Evolutionary conservation across 2,797 vertebrate species (phyloP).

Genomic region (Myripristis jacobus): DNA sequence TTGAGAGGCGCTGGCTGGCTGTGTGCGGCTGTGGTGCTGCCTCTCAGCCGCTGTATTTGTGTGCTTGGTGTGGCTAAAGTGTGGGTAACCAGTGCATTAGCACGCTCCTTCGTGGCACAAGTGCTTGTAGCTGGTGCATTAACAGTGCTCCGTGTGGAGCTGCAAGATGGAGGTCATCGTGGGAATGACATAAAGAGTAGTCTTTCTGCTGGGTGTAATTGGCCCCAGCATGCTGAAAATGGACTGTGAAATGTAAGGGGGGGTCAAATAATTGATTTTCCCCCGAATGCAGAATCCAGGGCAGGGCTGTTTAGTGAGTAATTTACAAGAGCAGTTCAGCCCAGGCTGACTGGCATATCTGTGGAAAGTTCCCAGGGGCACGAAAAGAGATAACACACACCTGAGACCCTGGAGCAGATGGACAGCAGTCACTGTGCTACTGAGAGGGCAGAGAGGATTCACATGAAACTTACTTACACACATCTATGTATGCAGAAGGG

Average conservation of each 20-base stretch:
- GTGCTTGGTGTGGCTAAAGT: constrained; percentile 77
- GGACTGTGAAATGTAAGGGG: constrained; percentile 85
- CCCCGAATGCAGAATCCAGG: constrained; percentile 81
- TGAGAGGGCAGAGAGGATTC: constrained; percentile 73
- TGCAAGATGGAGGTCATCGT: constrained; percentile 80
- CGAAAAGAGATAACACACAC: constrained; percentile 79
- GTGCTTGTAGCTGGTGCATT: constrained; percentile 81
- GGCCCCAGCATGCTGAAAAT: constrained; percentile 86
- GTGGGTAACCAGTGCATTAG: constrained; percentile 81
- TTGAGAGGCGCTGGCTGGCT: constrained; percentile 64
- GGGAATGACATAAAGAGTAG: constrained; percentile 82
- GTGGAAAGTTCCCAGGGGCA: constrained; percentile 82
- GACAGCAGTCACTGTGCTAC: constrained; percentile 73
- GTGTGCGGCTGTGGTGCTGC: constrained; percentile 48
- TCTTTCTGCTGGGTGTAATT: constrained; percentile 85
- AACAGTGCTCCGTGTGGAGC: constrained; percentile 77
- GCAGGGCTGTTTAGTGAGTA: constrained; percentile 83
- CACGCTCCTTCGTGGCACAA: constrained; percentile 79
- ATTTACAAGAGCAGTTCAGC: constrained; percentile 83
- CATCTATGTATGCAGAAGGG: constrained; percentile 57
- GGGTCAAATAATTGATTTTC: constrained; percentile 87
- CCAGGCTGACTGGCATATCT: constrained; percentile 78
- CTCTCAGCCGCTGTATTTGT: constrained; percentile 70
- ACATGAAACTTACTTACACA: constrained; percentile 74
- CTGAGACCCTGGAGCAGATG: constrained; percentile 82